phyloP scores from a whole-genome alignment of 53 echinoderm and acorn worm genomes.

The Luidia sarsii region DNA sequence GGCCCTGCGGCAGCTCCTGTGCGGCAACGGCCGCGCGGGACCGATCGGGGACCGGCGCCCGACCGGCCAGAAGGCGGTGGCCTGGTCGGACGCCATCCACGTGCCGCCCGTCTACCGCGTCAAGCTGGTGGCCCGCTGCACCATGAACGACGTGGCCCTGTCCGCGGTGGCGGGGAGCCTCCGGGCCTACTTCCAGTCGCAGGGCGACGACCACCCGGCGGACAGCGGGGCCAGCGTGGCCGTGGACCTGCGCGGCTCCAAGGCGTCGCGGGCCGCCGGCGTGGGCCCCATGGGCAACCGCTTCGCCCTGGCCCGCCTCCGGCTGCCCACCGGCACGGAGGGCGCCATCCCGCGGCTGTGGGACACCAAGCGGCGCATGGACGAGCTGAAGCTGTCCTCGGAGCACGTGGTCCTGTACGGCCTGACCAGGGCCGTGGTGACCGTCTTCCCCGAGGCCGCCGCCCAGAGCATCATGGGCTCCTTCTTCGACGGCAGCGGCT shows the following conservation, averaged over 20 bases:
- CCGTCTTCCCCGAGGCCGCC: constrained; percentile 47
- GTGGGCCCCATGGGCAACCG: constrained; percentile 47
- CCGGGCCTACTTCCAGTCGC: constrained; percentile 32
- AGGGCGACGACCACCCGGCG: constrained; percentile 38
- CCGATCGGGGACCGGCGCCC: constrained; percentile 14
- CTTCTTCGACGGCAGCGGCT: constrained; percentile 45
- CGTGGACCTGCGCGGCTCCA: constrained; percentile 52
- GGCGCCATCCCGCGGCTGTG: constrained; percentile 69
- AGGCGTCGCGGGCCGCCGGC: constrained; percentile 10
- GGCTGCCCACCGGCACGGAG: constrained; percentile 62
- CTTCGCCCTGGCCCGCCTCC: constrained; percentile 40
- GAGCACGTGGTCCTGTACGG: constrained; percentile 65
- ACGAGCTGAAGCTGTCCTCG: constrained; percentile 59
- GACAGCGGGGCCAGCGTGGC: constrained; percentile 42
- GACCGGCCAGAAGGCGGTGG: constrained; percentile 51
- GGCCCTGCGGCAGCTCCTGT: constrained; percentile 34
- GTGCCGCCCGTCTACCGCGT: constrained; percentile 55
- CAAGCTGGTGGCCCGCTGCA: constrained; percentile 56
- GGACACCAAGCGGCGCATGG: constrained; percentile 60
- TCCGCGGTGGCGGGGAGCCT: constrained; percentile 66
- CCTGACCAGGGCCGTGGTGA: constrained; percentile 39
- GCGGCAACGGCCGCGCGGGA: constrained; percentile 27
- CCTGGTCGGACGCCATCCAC: constrained; percentile 66
- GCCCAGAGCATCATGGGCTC: constrained; percentile 48
- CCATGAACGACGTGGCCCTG: constrained; percentile 59